Evolutionary conservation across 2,888 invertebrate species (phyloP), one percentile per base, ranked within the genome.

Genomic region (Marasmarcha lunaedactyla): DNA sequence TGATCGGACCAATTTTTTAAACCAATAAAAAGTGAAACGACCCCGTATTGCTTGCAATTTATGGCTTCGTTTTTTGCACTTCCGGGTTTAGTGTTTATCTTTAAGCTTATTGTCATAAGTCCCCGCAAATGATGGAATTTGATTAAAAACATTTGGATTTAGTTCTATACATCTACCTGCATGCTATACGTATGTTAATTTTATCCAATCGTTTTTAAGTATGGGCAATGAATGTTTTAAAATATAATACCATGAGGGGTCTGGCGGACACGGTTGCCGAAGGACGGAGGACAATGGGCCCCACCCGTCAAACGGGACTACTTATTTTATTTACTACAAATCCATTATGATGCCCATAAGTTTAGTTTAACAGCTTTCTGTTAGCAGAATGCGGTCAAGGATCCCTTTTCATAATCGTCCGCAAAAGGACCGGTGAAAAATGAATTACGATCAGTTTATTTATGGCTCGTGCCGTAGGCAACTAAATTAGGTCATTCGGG

Each of bases 41-140:
- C 55, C 59, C 63, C 65, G 66, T 59, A 68, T 70, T 76, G 67
- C 65, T 70, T 68, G 71, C 66, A 69, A 67, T 70, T 70, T 73
- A 73, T 59, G 76, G 71, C 62, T 70, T 69, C 60, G 43, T 41
- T 73, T 74, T 76, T 77, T 71, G 42, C 51, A 50, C 59, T 67
- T 74, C 73, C 71, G 74, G 64, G 64, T 69, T 30, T 10, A 30
- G 4, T 30, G 11, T 57, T 54, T 49, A 51, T 46, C 45, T 46
- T 43, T 37, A 36, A 27, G 15, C 39, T 27, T 20, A 20, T 5
- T 30, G 30, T 30, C n/a, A n/a, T 30, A n/a, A n/a, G n/a, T n/a
- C n/a, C n/a, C n/a, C n/a, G n/a, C n/a, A n/a, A n/a, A n/a, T n/a
- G n/a, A n/a, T n/a, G n/a, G n/a, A n/a, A n/a, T n/a, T n/a, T n/a